Percentiles rank a stretch among this genome's conserved stretches.
Evolutionary conservation across 2,888 invertebrate genomes (phyloP).

Genomic region (Ormia ochracea): DNA sequence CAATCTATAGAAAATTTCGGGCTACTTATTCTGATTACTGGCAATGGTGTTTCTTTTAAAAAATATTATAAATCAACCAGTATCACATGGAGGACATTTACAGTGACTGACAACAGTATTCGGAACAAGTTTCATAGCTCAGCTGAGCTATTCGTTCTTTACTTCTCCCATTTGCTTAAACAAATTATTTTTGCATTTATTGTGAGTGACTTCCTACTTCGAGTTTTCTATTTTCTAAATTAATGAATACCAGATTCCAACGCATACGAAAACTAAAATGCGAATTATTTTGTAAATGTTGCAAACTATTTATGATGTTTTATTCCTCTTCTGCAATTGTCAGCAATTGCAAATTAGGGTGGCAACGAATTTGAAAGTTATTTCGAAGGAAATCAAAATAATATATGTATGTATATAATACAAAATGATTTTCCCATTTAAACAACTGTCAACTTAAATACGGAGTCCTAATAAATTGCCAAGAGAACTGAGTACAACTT

Average conservation of each 20-base stretch:
- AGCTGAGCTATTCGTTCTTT: neutral
- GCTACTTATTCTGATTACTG: too few species aligned
- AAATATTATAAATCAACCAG: too few species aligned
- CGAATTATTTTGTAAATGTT: slow-evolving; percentile 60
- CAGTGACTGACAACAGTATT: too few species aligned
- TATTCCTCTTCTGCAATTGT: slow-evolving; percentile 16
- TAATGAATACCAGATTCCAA: slow-evolving; percentile 56
- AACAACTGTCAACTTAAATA: too few species aligned
- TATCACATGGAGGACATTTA: too few species aligned
- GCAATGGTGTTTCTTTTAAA: too few species aligned
- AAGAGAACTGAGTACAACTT: too few species aligned
- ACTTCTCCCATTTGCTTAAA: neutral
- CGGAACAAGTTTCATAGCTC: neutral
- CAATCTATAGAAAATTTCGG: too few species aligned
- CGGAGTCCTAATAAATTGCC: too few species aligned
- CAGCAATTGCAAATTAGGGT: neutral
- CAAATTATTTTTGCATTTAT: slow-evolving; percentile 27
- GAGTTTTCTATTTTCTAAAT: slow-evolving; percentile 44
- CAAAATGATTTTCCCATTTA: too few species aligned
- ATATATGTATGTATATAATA: too few species aligned
- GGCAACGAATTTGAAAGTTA: neutral
- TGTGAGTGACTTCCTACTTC: neutral
- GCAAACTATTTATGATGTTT: slow-evolving; percentile 43
- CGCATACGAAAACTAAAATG: slow-evolving; percentile 45
- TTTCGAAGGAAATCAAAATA: too few species aligned